These are phyloP conservation scores for Cyclopterus lumpus DNA, from an alignment of 2,797 vertebrate genomes.

Conservation along the genomic window DNA sequence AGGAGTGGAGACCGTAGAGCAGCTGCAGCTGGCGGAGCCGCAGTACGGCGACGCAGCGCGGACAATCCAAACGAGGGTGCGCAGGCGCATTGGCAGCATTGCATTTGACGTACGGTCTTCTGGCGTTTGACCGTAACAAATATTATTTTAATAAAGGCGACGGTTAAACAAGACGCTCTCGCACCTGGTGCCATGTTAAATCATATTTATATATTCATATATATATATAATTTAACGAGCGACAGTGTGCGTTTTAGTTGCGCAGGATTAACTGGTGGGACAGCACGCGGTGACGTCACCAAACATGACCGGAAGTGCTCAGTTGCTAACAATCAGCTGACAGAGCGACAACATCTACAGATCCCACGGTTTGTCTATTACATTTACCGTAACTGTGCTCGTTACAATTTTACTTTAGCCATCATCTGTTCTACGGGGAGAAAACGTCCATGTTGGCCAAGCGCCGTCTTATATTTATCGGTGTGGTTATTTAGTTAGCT, in stretches of 20 bases:
- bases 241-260: conserved; percentile 41
- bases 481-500: conserved; percentile 1
- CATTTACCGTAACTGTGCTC: fast-evolving
- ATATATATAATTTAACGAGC: too few species aligned
- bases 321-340: conserved; percentile 64
- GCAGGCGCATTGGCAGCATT: not conserved
- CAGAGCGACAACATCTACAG: not conserved
- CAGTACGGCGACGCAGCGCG: conserved; percentile 76
- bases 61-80: conserved; percentile 59
- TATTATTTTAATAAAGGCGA: fast-evolving
- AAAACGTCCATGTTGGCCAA: not conserved
- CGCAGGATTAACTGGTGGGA: conserved; percentile 4
- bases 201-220: too few species aligned
- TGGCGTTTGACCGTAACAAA: not conserved
- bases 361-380: conserved; percentile 56
- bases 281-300: conserved; percentile 44
- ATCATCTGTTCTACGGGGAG: fast-evolving
- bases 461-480: not conserved
- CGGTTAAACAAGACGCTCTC: fast-evolving
- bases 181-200: fast-evolving
- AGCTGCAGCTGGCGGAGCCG: conserved; percentile 45
- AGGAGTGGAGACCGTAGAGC: conserved; percentile 17
- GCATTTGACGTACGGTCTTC: fast-evolving
- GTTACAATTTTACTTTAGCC: not conserved
- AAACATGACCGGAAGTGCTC: conserved; percentile 56